Evolutionary conservation across 30 jellyfish, hydroid and myxozoan species (phyloP).

Genomic region (Hydra vulgaris): DNA sequence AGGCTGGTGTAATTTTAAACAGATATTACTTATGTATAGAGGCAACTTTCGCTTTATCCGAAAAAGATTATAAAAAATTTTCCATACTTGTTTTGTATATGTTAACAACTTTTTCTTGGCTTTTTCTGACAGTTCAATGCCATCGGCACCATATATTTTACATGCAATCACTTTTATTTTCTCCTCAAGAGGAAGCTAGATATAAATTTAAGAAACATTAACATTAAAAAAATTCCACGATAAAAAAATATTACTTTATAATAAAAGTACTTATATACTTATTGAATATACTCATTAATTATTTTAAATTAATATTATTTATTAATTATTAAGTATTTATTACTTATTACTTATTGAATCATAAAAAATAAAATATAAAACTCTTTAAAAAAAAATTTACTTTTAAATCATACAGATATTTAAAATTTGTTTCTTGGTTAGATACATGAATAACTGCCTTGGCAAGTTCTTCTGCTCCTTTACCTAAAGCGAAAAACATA

Average conservation of each 20-base stretch:
- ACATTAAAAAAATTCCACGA: neutral
- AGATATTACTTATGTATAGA: no score
- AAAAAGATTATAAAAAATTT: no score
- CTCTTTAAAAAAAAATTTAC: constrained; percentile 19
- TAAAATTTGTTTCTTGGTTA: constrained; percentile 31
- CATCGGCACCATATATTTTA: constrained; percentile 88
- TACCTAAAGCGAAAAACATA: constrained; percentile 33
- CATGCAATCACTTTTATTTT: constrained; percentile 74
- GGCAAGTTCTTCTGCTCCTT: constrained; percentile 74
- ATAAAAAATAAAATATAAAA: no score
- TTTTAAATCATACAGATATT: constrained; percentile 59
- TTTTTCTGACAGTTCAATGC: constrained; percentile 51
- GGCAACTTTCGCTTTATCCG: no score
- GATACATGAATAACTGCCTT: constrained; percentile 62
- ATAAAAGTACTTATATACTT: no score
- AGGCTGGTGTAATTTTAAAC: no score
- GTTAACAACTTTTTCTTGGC: constrained; percentile 64
- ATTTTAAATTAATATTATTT: no score
- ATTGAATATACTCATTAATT: no score
- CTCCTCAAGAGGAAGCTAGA: constrained; percentile 85
- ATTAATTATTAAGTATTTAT: no score
- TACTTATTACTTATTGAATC: no score
- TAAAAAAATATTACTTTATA: no score
- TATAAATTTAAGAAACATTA: neutral
- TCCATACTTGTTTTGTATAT: constrained; percentile 58